Evolutionary conservation across 2,113 vertebrate species (phyloP), one percentile per base, ranked within the genome.

Genomic region (Dipodomys stephensi): DNA sequence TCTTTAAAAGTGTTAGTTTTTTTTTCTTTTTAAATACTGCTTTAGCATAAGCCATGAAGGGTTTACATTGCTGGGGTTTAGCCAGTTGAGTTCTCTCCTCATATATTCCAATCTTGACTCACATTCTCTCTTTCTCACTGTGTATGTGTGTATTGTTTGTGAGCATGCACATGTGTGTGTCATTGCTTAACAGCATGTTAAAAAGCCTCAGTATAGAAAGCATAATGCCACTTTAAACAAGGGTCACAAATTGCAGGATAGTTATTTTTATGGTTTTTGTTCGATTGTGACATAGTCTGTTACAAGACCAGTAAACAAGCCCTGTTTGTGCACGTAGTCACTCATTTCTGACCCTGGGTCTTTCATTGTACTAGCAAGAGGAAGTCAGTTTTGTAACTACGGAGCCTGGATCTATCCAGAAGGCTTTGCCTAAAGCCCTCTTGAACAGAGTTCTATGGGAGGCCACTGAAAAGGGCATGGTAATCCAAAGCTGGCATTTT

Each of bases 201-300:
- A 71, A 18, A 93, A 89, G 22, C 83, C 67, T 92, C 39, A 25
- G 87, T 86, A 68, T 64, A 80, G 73, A 27, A 80, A 49, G 68
- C 71, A 57, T 91, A 65, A n/a, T 10, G 53, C 69, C 71, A 64
- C 83, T 83, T 69, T 68, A 49, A 76, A 62, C 69, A 67, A 5
- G 79, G 83, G 32, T 72, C 83, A 90, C 85, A 87, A 64, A 86
- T 80, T 71, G 67, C 88, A 94, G 35, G 60, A 11, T 76, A 79
- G 77, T 64, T 87, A 86, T 89, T 83, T 68, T 90, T 81, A 83
- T 87, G 60, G 39, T 16, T 87, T 95, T 39, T 81, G 11, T 76
- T 5, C 68, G 68, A 49, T 69, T 77, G 81, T 84, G 92, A 89
- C 91, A 92, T 2, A 27, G 18, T 49, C 20, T 89, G 2, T 79